A percentile compares a stretch with the other conserved stretches of the same genome.
Evolutionary conservation across 1,140 invertebrate genomes (phyloP).

Genomic region (Dysdera silvatica): DNA sequence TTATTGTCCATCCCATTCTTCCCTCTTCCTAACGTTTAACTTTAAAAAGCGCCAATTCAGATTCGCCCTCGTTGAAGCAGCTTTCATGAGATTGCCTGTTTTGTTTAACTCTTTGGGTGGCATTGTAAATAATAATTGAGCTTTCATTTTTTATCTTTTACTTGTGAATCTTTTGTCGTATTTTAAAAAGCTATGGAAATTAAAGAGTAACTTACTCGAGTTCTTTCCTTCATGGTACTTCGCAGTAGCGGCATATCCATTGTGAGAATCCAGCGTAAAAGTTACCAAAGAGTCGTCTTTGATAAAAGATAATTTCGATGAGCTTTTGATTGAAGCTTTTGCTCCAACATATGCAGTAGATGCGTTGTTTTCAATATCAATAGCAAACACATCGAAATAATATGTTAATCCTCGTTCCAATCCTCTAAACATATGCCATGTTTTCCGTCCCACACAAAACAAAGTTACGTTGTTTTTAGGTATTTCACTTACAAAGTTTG

Average conservation of each 20-base stretch:
- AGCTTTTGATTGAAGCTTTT: slow-evolving; percentile 28
- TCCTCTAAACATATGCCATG: slow-evolving; percentile 36
- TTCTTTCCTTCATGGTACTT: slow-evolving; percentile 6
- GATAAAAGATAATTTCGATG: neutral
- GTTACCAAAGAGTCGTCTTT: slow-evolving; percentile 15
- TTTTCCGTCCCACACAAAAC: slow-evolving; percentile 38
- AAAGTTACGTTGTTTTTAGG: slow-evolving; percentile 11
- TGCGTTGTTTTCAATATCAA: slow-evolving; percentile 36
- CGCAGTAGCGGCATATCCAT: slow-evolving; percentile 8
- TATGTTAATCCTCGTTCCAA: slow-evolving; percentile 37
- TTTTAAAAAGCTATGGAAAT: too few species aligned
- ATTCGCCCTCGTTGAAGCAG: too few species aligned
- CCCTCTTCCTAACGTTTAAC: too few species aligned
- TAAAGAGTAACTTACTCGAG: slow-evolving; percentile 7
- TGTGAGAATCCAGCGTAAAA: slow-evolving; percentile 5
- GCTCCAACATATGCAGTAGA: slow-evolving; percentile 37
- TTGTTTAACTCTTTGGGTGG: too few species aligned
- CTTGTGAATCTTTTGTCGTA: too few species aligned
- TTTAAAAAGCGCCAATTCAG: too few species aligned
- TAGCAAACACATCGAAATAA: slow-evolving; percentile 41
- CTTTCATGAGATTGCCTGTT: too few species aligned
- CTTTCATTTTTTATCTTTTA: too few species aligned
- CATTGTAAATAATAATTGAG: too few species aligned
- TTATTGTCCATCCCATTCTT: too few species aligned
- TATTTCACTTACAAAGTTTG: neutral